Evolutionary conservation across 2,113 vertebrate genomes (phyloP).

Genomic region (Dromaius novaehollandiae): DNA sequence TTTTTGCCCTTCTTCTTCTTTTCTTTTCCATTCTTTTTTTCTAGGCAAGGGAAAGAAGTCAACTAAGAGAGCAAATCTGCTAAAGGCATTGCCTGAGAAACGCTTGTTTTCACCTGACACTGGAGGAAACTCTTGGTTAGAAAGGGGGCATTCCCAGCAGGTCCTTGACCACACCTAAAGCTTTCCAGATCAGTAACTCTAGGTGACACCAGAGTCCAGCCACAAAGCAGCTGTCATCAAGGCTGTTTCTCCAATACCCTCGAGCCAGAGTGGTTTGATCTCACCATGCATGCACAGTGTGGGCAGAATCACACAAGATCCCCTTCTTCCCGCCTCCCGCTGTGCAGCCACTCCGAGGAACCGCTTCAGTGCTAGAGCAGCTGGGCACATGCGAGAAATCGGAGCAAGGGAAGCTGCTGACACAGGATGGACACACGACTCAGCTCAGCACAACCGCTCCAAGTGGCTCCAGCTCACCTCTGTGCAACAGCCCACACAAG

Average conservation of each 20-base stretch:
- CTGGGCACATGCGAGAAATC: background rate
- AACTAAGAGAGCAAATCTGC: background rate
- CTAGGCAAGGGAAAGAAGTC: background rate
- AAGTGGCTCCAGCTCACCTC: background rate
- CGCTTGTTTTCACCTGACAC: background rate
- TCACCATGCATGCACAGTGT: background rate
- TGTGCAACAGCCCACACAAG: background rate
- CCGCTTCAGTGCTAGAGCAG: background rate
- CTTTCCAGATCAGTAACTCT: background rate
- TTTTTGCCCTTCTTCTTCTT: conserved; percentile 77
- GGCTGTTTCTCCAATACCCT: background rate
- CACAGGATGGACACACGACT: background rate
- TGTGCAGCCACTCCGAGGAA: background rate
- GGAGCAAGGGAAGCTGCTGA: background rate
- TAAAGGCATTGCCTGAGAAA: background rate
- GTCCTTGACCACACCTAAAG: background rate
- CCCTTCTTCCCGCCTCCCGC: background rate
- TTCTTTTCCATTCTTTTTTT: conserved; percentile 72
- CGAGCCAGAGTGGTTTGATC: background rate
- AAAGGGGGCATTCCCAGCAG: background rate
- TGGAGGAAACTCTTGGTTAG: background rate
- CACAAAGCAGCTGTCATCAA: background rate
- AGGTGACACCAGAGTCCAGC: background rate
- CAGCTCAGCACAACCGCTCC: background rate
- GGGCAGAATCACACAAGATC: background rate